Conservation (phyloP, 2,888 invertebrate species). For the Heliconius ismenius region DNA sequence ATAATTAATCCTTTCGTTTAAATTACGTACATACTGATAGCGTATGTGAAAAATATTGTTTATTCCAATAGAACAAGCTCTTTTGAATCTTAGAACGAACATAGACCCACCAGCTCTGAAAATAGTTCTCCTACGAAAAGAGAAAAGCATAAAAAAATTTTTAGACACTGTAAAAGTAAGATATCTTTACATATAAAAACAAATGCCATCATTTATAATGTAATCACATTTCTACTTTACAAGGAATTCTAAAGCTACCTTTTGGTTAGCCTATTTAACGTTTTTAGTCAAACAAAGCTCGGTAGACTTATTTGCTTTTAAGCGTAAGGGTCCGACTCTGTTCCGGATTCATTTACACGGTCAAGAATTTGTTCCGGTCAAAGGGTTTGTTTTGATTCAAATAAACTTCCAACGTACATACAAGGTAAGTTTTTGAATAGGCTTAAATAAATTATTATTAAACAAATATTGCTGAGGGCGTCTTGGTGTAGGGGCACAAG, state of each 20-base stretch:
- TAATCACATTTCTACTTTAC: neutral
- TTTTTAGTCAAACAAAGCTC: constrained; percentile 17
- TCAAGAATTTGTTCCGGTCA: constrained; percentile 42
- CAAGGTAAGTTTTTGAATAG: neutral
- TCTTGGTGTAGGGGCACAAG: too few species aligned
- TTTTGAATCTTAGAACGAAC: too few species aligned
- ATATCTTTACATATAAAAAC: neutral
- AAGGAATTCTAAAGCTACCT: constrained; percentile 1
- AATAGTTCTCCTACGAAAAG: too few species aligned
- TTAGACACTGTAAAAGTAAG: neutral
- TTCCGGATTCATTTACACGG: constrained; percentile 34
- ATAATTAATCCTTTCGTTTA: neutral
- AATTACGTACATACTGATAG: neutral
- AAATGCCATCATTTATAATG: too few species aligned
- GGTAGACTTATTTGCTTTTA: constrained; percentile 30
- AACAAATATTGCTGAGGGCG: neutral
- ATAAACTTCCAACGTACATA: constrained; percentile 19
- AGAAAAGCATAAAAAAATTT: neutral
- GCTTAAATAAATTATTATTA: neutral
- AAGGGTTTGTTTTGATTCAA: constrained; percentile 42
- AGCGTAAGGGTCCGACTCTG: constrained; percentile 31
- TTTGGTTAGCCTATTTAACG: neutral
- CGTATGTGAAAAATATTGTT: neutral
- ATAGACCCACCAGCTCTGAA: too few species aligned
- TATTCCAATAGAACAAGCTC: too few species aligned